Evolutionary conservation across 2,888 invertebrate genomes (phyloP), one percentile per base, ranked within the genome.

Genomic region (Ferdinandea cuprea): DNA sequence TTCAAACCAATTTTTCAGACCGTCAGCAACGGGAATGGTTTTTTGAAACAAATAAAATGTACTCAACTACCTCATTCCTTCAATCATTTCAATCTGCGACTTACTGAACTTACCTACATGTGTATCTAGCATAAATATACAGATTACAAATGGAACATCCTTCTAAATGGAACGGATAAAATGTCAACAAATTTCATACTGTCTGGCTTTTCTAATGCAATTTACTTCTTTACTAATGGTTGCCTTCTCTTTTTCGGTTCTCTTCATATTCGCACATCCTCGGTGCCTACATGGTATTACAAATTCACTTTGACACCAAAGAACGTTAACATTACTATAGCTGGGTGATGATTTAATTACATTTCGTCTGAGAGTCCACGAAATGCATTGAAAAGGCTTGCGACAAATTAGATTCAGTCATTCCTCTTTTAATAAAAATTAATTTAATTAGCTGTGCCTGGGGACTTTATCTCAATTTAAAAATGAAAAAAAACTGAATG

Each of bases 181-280:
- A n/a, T 50, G 28, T 50, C 25, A 50, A 28, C 30, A 28, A 50
- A 50, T 50, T 50, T 28, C 13, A 59, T 59, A 17, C 65, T 52
- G 52, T 66, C 52, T 66, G 25, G 28, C 28, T 50, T 50, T 5
- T 15, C 42, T 71, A 71, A 71, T 59, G 71, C 59, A 50, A 71
- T 59, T 71, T 59, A 37, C 30, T 40, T 30, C 59, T 15, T 28
- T 40, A 32, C 46, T 50, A 30, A 69, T 59, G 46, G 46, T 32
- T 32, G 15, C 19, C 19, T 32, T 52, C 52, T 19, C 15, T 5
- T 32, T 17, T 32, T 11, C 9, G 8, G 15, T 32, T 32, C 32
- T 6, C 4, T 35, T 11, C 30, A n/a, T 32, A 21, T 44, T 11
- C 5, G 25, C 3, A 25, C 13, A 15, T 17, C 1, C 15, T 2